Percentiles rank a stretch among this genome's conserved stretches.
These are phyloP conservation scores for Anthopleura sola DNA, from an alignment of 64 coral and sea anemone species.

Conservation along the genomic window DNA sequence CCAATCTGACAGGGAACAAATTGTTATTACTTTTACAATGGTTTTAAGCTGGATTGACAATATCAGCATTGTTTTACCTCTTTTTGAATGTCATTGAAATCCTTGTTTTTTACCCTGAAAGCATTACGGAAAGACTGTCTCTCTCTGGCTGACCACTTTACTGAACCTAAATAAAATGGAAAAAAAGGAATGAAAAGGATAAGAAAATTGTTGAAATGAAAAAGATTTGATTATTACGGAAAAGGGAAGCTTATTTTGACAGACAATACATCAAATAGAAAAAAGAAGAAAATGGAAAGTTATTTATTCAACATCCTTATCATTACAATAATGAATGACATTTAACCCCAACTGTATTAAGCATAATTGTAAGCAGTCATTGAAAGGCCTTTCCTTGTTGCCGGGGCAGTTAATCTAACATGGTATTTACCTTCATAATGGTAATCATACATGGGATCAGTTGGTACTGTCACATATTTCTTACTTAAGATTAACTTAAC, in stretches of 20 bases:
- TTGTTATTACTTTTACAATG: background rate
- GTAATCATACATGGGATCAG: conserved; percentile 70
- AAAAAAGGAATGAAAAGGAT: background rate
- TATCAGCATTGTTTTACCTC: conserved; percentile 39
- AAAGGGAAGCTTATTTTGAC: too few species aligned
- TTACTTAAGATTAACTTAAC: conserved; percentile 64
- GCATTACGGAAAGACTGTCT: conserved; percentile 75
- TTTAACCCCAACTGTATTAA: too few species aligned
- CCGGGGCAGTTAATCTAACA: too few species aligned
- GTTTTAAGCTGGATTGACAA: background rate
- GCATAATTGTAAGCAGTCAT: too few species aligned
- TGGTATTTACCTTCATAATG: conserved; percentile 89
- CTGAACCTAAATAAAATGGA: conserved; percentile 39
- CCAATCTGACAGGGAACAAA: conserved; percentile 42
- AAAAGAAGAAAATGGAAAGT: background rate
- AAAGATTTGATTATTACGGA: too few species aligned
- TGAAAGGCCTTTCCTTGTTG: too few species aligned
- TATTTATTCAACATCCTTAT: background rate
- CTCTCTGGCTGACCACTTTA: conserved; percentile 87
- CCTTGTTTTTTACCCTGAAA: conserved; percentile 81
- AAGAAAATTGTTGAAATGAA: background rate
- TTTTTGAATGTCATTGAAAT: conserved; percentile 74
- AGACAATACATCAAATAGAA: too few species aligned
- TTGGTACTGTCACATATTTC: conserved; percentile 38
- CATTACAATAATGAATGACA: too few species aligned